phyloP scores from a whole-genome alignment of 2,113 vertebrate species.

The Gallinago undulata region DNA sequence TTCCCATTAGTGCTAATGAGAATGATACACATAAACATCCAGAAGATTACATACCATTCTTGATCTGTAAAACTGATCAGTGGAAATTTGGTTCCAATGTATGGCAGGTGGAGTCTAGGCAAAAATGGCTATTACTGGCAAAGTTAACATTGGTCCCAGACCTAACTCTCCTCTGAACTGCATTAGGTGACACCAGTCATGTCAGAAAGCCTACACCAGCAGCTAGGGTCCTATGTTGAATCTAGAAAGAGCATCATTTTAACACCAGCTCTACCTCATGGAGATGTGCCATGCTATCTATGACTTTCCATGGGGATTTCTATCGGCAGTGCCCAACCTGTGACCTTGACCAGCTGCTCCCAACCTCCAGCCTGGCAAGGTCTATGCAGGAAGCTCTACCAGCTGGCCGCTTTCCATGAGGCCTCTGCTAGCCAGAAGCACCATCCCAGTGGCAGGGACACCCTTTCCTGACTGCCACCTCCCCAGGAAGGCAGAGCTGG shows the following conservation, averaged over 20 bases:
- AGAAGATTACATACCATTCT: conserved; percentile 70
- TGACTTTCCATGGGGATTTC: neutral
- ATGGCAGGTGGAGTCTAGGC: conserved; percentile 59
- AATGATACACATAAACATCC: conserved; percentile 65
- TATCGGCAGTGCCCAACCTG: neutral
- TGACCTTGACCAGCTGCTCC: fast-evolving
- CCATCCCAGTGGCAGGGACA: neutral
- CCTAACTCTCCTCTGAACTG: neutral
- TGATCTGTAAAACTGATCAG: conserved; percentile 66
- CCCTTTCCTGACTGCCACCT: neutral
- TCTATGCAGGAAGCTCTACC: neutral
- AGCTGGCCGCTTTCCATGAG: fast-evolving
- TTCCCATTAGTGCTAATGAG: conserved; percentile 65
- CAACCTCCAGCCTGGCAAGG: neutral
- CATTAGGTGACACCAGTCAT: neutral
- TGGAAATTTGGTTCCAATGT: conserved; percentile 65
- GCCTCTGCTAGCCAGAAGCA: neutral
- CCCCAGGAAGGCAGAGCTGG: neutral
- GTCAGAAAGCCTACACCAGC: neutral
- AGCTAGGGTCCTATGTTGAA: neutral
- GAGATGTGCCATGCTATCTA: neutral
- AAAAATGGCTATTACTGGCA: conserved; percentile 67
- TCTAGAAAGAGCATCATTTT: neutral
- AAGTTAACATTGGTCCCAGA: conserved; percentile 38
- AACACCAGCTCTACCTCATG: neutral